Evolutionary conservation across 2,113 vertebrate species (phyloP).

Genomic region (Osmerus eperlanus): DNA sequence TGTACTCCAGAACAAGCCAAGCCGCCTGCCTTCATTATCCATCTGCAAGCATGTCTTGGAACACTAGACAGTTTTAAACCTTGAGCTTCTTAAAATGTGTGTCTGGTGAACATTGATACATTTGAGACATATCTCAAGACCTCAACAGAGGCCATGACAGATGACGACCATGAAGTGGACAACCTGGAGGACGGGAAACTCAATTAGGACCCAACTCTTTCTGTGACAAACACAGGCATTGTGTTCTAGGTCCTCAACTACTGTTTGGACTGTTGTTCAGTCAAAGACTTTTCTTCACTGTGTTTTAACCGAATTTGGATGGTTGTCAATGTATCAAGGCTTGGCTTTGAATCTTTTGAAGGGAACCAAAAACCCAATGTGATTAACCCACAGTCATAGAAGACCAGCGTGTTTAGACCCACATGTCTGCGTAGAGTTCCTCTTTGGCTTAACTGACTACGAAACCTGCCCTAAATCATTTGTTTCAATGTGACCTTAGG

Average conservation of each 20-base stretch:
- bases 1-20: constrained; percentile 29
- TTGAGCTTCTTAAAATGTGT: constrained; percentile 13
- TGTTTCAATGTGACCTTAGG: background rate
- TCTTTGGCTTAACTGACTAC: constrained; percentile 22
- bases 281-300: background rate
- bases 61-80: constrained; percentile 16
- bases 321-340: background rate
- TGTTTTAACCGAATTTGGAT: background rate
- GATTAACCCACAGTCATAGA: background rate
- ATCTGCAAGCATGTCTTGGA: constrained; percentile 29
- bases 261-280: constrained; percentile 6
- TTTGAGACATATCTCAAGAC: constrained; percentile 9
- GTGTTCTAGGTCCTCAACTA: background rate
- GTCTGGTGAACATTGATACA: constrained; percentile 32
- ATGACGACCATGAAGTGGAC: background rate
- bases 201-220: background rate
- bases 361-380: background rate
- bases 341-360: background rate
- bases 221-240: background rate
- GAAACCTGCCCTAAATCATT: background rate
- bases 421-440: constrained; percentile 39
- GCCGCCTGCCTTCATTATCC: constrained; percentile 10
- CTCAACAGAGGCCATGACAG: constrained; percentile 32
- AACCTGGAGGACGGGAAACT: background rate
- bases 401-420: background rate